Evolutionary conservation across 2,888 invertebrate genomes (phyloP).

Genomic region (Galerucella pusilla): DNA sequence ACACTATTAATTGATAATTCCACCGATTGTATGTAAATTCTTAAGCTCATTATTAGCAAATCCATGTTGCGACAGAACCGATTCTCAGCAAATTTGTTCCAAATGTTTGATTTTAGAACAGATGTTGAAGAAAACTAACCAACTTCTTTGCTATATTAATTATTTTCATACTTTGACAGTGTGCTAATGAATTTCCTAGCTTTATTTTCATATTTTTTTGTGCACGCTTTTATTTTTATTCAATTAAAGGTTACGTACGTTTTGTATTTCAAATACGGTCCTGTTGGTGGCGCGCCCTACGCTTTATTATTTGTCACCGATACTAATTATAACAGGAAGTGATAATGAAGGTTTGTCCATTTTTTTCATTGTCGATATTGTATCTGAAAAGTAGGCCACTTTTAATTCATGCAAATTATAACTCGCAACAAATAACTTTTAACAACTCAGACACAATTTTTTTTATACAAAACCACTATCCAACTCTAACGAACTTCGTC

Average conservation of each 20-base stretch:
- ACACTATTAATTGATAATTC: neutral
- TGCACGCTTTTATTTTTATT: too few relatives aligned
- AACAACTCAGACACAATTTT: neutral
- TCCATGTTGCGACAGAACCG: neutral
- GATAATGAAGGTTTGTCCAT: neutral
- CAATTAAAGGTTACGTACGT: too few relatives aligned
- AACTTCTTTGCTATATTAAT: too few relatives aligned
- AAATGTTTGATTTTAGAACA: neutral
- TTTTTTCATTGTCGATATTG: neutral
- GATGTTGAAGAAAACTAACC: too few relatives aligned
- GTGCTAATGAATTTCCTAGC: too few relatives aligned
- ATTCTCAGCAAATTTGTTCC: neutral
- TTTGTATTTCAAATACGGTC: neutral
- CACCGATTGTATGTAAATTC: conserved; percentile 17
- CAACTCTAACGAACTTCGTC: conserved; percentile 5
- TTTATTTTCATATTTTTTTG: too few relatives aligned
- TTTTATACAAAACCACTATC: neutral
- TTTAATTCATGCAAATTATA: neutral
- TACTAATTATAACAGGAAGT: conserved; percentile 3
- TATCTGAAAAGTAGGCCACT: neutral
- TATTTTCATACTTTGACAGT: too few relatives aligned
- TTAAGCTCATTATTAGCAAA: conserved; percentile 21
- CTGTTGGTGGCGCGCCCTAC: neutral
- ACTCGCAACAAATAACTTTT: neutral
- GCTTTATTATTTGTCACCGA: neutral